Conservation (phyloP, 2,888 invertebrate genomes). For the Plagodis pulveraria region DNA sequence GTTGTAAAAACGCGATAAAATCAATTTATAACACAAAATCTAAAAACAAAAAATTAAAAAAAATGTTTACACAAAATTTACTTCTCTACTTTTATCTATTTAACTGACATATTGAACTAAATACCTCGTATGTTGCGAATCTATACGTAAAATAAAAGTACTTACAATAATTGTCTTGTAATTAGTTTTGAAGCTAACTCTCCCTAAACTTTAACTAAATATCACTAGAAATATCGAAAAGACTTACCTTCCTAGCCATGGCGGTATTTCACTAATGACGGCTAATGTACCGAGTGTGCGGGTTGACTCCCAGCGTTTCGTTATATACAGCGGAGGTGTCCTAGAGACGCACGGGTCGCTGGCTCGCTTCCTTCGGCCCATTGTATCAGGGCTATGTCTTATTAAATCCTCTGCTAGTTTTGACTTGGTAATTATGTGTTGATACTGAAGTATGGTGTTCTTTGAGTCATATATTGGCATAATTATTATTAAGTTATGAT, state of each 20-base stretch:
- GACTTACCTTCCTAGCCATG: conserved; percentile 25
- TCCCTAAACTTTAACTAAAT: neutral
- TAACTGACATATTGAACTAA: too few species aligned
- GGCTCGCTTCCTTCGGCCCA: conserved; percentile 57
- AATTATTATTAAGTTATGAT: too few species aligned
- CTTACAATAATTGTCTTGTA: too few species aligned
- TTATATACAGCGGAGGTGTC: conserved; percentile 47
- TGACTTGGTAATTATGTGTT: too few species aligned
- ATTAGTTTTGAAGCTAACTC: neutral
- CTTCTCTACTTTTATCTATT: too few species aligned
- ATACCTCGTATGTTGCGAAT: too few species aligned
- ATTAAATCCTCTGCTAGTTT: neutral
- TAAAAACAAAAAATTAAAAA: too few species aligned
- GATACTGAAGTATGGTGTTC: too few species aligned
- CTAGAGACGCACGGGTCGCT: conserved; percentile 69
- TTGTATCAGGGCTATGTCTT: conserved; percentile 33
- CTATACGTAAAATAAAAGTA: too few species aligned
- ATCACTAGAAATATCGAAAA: neutral
- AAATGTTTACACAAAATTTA: too few species aligned
- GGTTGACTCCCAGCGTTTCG: neutral
- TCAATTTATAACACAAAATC: too few species aligned
- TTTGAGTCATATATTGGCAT: neutral
- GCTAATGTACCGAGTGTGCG: conserved; percentile 5
- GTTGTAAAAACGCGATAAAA: too few species aligned
- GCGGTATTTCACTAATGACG: conserved; percentile 3